Conservation (phyloP, 1,140 invertebrate species). For the Neuroterus valhalla region DNA sequence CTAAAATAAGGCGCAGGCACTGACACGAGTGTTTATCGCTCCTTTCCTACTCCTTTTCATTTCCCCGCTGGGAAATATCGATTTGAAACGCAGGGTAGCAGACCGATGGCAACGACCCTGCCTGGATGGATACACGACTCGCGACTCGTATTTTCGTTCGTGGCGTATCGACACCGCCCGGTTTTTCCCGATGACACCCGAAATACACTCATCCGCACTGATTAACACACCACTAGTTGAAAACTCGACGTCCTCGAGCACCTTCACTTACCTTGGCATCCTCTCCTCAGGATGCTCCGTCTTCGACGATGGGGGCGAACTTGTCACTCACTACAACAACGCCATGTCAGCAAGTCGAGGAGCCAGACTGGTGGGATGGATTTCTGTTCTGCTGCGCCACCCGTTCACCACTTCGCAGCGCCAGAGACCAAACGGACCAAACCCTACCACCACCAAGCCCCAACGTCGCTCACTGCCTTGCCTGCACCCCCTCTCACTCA, state of each 20-base stretch:
- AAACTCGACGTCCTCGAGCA: constrained; percentile 35
- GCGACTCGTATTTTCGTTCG: constrained; percentile 54
- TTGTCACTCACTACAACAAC: constrained; percentile 62
- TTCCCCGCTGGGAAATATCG: constrained; percentile 62
- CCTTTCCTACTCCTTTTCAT: constrained; percentile 30
- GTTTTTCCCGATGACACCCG: constrained; percentile 53
- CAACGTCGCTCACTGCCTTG: constrained; percentile 47
- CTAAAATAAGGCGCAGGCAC: constrained; percentile 12
- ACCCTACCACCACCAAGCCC: constrained; percentile 48
- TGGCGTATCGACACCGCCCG: constrained; percentile 60
- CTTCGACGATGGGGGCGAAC: constrained; percentile 41
- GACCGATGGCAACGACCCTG: constrained; percentile 69
- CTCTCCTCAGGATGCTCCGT: constrained; percentile 47
- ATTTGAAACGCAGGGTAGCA: constrained; percentile 66
- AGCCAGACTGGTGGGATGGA: constrained; percentile 43
- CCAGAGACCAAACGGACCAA: constrained; percentile 64
- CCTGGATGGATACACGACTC: constrained; percentile 41
- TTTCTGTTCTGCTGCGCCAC: constrained; percentile 63
- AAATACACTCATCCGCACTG: constrained; percentile 26
- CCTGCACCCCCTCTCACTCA: constrained; percentile 39
- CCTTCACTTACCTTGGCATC: constrained; percentile 63
- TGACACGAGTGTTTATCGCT: constrained; percentile 39
- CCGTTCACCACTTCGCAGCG: constrained; percentile 61
- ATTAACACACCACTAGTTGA: constrained; percentile 30
- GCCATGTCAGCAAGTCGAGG: constrained; percentile 73